Evolutionary conservation across 2,888 invertebrate species (phyloP), one percentile per base, ranked within the genome.

Genomic region (Caenorhabditis plicata): DNA sequence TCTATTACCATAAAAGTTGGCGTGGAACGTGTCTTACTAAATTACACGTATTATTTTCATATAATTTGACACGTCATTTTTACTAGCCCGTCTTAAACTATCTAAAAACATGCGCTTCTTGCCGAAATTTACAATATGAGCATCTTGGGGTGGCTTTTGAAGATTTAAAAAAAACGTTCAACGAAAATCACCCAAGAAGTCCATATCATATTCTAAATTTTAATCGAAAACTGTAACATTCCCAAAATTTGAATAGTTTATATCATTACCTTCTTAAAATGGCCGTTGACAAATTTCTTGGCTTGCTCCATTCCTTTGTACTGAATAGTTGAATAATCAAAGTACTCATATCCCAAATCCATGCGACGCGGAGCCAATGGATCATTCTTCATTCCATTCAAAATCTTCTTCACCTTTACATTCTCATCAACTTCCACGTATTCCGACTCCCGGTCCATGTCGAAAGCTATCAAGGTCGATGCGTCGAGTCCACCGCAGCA

Each of bases 311-410:
- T 36, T 23, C 20, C 50, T 46, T 4, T 11, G 8, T 2, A 46
- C 39, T 0, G 33, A 15, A n/a, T 43, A 17, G 5, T 31, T 32
- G 19, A 50, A 46, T 31, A 22, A 48, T 51, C 22, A 9, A 55
- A 27, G 26, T 51, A 41, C 29, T 61, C 61, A 35, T 61, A 61
- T 9, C 61, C 61, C n/a, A 55, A 9, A 41, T 61, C 55, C 5
- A 26, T 13, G 15, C 49, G 41, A 27, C 29, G 13, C 29, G 8
- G 13, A 27, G 7, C 7, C 13, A 27, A 27, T 25, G 19, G n/a
- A 29, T 15, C 42, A 20, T 23, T 17, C 11, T 15, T 2, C 19
- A 29, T 20, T 3, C 2, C 19, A 20, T 20, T n/a, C n/a, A 25
- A 29, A 29, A 20, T 17, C 19, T 15, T 27, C 27, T 32, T 20